Percentiles rank a stretch among this genome's conserved stretches.
Evolutionary conservation across 1,140 invertebrate species (phyloP).

Genomic region (Neotoxoptera formosana): DNA sequence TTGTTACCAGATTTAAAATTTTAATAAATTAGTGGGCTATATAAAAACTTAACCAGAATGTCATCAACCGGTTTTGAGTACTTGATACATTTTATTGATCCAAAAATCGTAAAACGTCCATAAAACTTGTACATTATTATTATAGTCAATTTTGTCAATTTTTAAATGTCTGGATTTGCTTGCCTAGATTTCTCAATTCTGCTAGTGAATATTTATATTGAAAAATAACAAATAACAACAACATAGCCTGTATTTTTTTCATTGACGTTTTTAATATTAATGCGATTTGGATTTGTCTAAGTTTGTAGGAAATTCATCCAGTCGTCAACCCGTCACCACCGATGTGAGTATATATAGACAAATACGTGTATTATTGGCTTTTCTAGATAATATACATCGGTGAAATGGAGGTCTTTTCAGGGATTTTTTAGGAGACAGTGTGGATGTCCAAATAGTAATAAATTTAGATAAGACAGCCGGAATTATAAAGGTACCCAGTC

Average conservation of each 20-base stretch:
- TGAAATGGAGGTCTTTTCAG: background rate
- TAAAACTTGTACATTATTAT: background rate
- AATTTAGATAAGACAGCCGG: background rate
- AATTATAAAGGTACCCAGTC: background rate
- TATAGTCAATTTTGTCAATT: background rate
- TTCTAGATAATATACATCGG: background rate
- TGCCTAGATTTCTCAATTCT: background rate
- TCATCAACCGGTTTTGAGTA: too few species aligned
- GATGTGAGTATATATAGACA: background rate
- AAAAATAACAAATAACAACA: background rate
- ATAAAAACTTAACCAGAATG: too few species aligned
- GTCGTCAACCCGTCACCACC: background rate
- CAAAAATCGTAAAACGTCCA: too few species aligned
- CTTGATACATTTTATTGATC: too few species aligned
- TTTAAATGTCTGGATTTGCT: background rate
- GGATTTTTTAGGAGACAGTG: background rate
- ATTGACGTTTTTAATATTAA: background rate
- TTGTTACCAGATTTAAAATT: too few species aligned
- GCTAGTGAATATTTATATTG: background rate
- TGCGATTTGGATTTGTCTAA: background rate
- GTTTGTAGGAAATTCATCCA: background rate
- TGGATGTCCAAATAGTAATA: constrained; percentile 13
- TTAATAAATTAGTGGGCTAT: too few species aligned
- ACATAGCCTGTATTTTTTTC: background rate
- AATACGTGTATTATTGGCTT: constrained; percentile 1